Evolutionary conservation across 37 sponge, comb jelly and placozoan species (phyloP), one percentile per base, ranked within the genome.

Genomic region (Agelas oroides): DNA sequence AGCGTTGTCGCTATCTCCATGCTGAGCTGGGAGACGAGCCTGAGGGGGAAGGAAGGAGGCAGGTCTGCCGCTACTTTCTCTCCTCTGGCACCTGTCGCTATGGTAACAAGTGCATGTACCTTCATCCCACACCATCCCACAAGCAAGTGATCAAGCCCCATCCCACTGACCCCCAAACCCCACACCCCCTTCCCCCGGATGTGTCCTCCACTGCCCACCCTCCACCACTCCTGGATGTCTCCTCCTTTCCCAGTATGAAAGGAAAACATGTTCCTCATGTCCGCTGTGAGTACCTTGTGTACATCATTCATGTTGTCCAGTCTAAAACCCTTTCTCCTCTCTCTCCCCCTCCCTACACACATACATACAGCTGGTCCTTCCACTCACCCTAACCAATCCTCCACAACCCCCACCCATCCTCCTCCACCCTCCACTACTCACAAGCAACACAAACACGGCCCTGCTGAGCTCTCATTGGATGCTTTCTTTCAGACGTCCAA

Each of bases 1-100:
- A 31, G 37, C 54, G 35, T 30, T 81, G 82, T 54, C 46, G 82
- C 28, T 81, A 67, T 32, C 55, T 30, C 34, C 82, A 81, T 53
- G 34, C 71, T n/a, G 25, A 38, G 0, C 53, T 15, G 3, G 6
- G 46, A 46, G 46, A 12, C 8, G 46, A 46, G 6, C 46, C 46
- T 46, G 46, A 46, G 46, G 46, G 46, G 8, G 46, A 46, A 46
- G 46, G 8, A 12, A 8, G 25, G 21, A 71, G 24, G 3, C 52
- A 73, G 23, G 15, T 55, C 31, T 78, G 79, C 39, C 61, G 64
- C 20, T 62, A 78, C n/a, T 35, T 65, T 24, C 66, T 78, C 30
- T 34, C 37, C 54, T 36, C 35, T 11, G 61, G 56, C 27, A 37
- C 24, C 1, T 78, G 79, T 25, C 60, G 38, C 53, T 81, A 54